A percentile compares a stretch with the other conserved stretches of the same genome.
Conservation (phyloP, 2,797 vertebrate species). For the Coregonus sp. region DNA sequence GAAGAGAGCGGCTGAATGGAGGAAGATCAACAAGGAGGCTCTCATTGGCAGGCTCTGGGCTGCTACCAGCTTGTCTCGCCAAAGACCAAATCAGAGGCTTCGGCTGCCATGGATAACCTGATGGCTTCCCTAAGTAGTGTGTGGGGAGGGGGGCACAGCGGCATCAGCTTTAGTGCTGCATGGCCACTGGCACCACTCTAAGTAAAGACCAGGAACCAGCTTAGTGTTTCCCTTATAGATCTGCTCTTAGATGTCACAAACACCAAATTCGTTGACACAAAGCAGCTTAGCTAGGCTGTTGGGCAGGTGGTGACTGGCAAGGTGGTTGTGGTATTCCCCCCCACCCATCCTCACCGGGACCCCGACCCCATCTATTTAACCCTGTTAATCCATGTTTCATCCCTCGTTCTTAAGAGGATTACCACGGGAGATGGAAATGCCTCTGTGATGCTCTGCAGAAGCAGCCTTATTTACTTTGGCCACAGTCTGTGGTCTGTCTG, state of each 20-base stretch:
- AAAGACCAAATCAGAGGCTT: not conserved
- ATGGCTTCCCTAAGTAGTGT: not conserved
- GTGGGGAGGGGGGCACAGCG: not conserved
- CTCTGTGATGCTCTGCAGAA: conserved; percentile 31
- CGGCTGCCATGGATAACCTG: not conserved
- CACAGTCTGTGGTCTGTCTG: not conserved
- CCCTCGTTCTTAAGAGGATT: conserved; percentile 55
- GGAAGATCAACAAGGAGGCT: not conserved
- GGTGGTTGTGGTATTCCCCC: not conserved
- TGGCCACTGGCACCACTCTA: not conserved
- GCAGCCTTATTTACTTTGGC: conserved; percentile 9
- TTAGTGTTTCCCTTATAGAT: no score
- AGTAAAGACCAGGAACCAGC: no score
- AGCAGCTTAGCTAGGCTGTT: not conserved
- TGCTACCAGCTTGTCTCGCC: not conserved
- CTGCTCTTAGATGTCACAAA: not conserved
- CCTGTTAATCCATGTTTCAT: conserved; percentile 53
- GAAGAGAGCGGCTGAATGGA: not conserved
- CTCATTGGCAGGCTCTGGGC: conserved; percentile 6
- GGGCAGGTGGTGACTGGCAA: not conserved
- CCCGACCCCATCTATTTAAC: conserved; percentile 44
- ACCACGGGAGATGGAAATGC: conserved; percentile 53
- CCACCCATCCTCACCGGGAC: conserved; percentile 29
- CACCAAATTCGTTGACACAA: not conserved
- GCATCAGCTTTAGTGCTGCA: not conserved